These are phyloP conservation scores for Ganaspis sp. DNA, from an alignment of 1,140 invertebrate genomes.

Conservation along the genomic window DNA sequence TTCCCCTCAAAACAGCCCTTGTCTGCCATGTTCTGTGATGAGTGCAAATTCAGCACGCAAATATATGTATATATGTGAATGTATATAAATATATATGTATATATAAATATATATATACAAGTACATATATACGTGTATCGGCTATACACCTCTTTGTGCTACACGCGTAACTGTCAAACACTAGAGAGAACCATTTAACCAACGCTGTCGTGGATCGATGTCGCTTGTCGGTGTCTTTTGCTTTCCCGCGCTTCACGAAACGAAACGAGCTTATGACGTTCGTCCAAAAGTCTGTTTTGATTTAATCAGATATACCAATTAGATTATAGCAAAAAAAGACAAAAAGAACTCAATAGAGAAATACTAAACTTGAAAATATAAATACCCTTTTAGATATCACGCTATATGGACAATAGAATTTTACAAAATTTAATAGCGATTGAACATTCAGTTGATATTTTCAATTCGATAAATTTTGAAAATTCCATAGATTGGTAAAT, in stretches of 20 bases:
- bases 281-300: constrained; percentile 7
- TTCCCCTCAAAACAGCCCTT: constrained; percentile 13
- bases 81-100: neutral
- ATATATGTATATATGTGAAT: neutral
- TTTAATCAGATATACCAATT: neutral
- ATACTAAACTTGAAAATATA: neutral
- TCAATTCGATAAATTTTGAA: too few relatives aligned
- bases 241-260: constrained; percentile 59
- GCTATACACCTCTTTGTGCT: constrained; percentile 28
- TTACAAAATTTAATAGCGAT: neutral
- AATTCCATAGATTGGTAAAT: too few relatives aligned
- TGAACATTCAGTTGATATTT: neutral
- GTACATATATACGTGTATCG: neutral
- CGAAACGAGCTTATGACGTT: constrained; percentile 18
- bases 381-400: neutral
- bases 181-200: constrained; percentile 11
- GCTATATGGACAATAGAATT: neutral
- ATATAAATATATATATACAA: neutral
- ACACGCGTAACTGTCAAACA: constrained; percentile 15
- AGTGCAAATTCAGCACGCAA: neutral
- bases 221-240: constrained; percentile 69
- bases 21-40: constrained; percentile 8
- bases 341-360: neutral
- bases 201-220: constrained; percentile 53
- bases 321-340: neutral